Conservation (phyloP, 1,140 invertebrate genomes). For the Hirudo medicinalis region DNA sequence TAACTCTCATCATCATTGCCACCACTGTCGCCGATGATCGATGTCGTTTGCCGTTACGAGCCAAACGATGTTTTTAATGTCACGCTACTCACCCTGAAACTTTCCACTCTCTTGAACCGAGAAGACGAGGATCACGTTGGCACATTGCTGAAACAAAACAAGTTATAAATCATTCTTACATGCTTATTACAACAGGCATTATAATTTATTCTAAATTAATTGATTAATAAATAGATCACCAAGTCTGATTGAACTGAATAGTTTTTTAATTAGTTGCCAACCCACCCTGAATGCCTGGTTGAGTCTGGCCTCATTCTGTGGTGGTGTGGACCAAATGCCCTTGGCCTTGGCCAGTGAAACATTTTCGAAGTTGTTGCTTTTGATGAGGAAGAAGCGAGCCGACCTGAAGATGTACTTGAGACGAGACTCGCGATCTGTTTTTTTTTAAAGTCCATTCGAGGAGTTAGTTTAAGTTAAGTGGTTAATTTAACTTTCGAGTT, state of each 20-base stretch:
- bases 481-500: no score
- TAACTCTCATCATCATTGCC: no score
- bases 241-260: not conserved
- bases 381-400: conserved; percentile 89
- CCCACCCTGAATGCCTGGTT: conserved; percentile 70
- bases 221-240: no score
- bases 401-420: conserved; percentile 87
- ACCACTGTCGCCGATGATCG: no score
- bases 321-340: conserved; percentile 91
- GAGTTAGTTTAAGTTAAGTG: not conserved
- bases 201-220: not conserved
- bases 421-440: conserved; percentile 36
- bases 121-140: conserved; percentile 89
- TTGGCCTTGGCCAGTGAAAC: conserved; percentile 79
- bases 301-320: conserved; percentile 87
- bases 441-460: no score
- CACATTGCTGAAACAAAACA: conserved; percentile 50
- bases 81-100: conserved; percentile 44
- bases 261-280: not conserved
- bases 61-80: no score
- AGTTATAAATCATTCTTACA: conserved; percentile 1
- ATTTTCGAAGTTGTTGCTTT: conserved; percentile 95
- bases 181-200: not conserved
- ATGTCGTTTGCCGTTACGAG: no score
- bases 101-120: conserved; percentile 94